Evolutionary conservation across 2,113 vertebrate genomes (phyloP).

Genomic region (Vulpes ferrilata): DNA sequence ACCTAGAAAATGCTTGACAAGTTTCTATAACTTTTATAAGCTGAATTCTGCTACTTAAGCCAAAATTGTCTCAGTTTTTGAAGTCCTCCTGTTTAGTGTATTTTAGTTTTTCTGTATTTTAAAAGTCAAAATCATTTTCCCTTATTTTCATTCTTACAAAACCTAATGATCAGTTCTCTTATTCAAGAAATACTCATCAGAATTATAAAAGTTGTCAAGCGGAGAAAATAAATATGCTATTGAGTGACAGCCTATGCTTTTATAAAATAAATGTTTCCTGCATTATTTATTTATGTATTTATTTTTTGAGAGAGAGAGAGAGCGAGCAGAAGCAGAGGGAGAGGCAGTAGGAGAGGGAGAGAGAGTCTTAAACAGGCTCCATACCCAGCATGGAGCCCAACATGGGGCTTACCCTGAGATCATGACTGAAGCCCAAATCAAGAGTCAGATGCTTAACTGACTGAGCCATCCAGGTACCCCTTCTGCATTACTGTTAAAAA

Average conservation of each 20-base stretch:
- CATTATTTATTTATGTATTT: background rate
- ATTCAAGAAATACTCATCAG: background rate
- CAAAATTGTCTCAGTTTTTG: background rate
- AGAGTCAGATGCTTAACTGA: background rate
- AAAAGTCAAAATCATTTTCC: background rate
- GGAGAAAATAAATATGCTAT: background rate
- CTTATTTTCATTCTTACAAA: background rate
- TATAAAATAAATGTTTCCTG: background rate
- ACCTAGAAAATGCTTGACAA: background rate
- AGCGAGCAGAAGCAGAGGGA: background rate
- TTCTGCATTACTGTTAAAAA: background rate
- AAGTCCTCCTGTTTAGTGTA: background rate
- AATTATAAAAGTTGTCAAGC: background rate
- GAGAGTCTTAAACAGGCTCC: background rate
- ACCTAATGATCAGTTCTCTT: background rate
- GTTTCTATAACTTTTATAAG: background rate
- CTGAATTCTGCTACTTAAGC: background rate
- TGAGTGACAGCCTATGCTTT: background rate
- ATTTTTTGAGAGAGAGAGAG: background rate
- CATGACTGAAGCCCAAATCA: background rate
- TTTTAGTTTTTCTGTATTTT: background rate
- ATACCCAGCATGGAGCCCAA: background rate
- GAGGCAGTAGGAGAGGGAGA: background rate
- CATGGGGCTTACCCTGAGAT: background rate
- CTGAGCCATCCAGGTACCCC: background rate